Conservation (phyloP, 2,888 invertebrate species). For the Lumbricus terrestris region DNA sequence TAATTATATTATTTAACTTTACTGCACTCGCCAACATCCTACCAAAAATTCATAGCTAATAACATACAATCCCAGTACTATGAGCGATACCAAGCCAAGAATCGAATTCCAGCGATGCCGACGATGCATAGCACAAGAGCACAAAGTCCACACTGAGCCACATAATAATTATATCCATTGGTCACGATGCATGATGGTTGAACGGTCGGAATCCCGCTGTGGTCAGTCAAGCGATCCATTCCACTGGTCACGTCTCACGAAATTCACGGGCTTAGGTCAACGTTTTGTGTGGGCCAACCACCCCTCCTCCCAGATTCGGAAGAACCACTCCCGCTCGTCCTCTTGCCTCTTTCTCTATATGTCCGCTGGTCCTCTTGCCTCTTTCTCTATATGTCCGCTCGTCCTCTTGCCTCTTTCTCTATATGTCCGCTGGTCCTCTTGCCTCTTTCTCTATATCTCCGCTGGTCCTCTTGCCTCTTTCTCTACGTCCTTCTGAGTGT, state of each 20-base stretch:
- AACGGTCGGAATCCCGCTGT: neutral
- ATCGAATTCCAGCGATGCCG: neutral
- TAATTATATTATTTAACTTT: no score
- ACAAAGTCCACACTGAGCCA: neutral
- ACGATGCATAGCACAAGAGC: neutral
- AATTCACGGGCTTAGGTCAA: neutral
- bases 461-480: neutral
- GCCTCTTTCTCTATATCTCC: no score
- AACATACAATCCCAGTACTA: no score
- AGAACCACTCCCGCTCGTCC: neutral
- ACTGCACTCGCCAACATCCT: no score
- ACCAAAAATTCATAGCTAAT: no score
- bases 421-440: no score
- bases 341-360: neutral
- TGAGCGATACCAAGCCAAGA: no score
- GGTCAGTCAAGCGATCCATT: neutral
- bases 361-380: neutral
- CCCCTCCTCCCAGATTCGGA: no score
- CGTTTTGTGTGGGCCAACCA: neutral
- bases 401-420: no score
- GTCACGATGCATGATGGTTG: neutral
- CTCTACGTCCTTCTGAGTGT: neutral
- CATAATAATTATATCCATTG: no score
- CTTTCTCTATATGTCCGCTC: no score
- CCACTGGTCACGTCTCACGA: neutral